Evolutionary conservation across 2,113 vertebrate genomes (phyloP).

Genomic region (Dicrurus megarhynchus): DNA sequence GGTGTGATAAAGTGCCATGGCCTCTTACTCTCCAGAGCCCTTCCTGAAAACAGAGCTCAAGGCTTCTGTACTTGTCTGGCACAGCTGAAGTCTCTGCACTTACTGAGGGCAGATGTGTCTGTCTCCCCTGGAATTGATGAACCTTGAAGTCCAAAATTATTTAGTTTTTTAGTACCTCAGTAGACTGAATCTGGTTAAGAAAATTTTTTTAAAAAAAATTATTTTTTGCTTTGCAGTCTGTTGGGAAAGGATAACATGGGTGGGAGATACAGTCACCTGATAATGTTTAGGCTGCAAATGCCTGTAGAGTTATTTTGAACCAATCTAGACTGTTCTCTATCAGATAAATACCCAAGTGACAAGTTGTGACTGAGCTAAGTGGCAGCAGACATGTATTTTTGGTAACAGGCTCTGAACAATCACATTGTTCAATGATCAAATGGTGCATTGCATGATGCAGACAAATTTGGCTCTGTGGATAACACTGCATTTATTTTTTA

Average conservation of each 20-base stretch:
- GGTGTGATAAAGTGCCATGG: neutral
- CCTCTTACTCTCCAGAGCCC: neutral
- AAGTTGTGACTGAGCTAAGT: neutral
- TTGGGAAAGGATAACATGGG: neutral
- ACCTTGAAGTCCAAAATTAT: neutral
- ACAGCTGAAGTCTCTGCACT: neutral
- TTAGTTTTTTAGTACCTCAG: neutral
- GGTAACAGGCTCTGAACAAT: neutral
- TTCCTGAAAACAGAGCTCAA: neutral
- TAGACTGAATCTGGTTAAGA: neutral
- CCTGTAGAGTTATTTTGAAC: neutral
- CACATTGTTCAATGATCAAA: neutral
- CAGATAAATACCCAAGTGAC: neutral
- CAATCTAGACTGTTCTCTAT: neutral
- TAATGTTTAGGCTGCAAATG: neutral
- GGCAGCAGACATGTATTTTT: neutral
- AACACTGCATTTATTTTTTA: conserved; percentile 1
- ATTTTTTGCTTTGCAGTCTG: neutral
- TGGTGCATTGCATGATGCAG: neutral
- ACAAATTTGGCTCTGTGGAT: neutral
- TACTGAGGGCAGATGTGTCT: neutral
- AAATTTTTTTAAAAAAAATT: neutral
- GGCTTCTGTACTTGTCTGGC: neutral
- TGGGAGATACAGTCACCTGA: neutral
- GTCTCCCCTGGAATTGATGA: neutral